Percentiles rank a stretch among this genome's conserved stretches.
Evolutionary conservation across 2,797 vertebrate genomes (phyloP).

Genomic region (Cynodonichthys magdalenae): DNA sequence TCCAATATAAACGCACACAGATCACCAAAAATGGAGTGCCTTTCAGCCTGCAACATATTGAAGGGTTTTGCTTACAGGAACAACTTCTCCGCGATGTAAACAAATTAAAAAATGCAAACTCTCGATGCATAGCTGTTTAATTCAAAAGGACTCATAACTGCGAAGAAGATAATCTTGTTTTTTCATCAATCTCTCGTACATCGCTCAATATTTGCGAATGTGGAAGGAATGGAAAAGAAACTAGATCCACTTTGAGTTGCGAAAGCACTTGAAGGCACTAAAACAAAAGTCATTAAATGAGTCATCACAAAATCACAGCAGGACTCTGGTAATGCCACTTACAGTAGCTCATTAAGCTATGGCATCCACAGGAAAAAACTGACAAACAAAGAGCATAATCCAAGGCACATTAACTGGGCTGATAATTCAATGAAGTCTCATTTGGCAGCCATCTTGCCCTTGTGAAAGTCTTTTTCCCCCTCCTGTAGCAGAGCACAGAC

Average conservation of each 20-base stretch:
- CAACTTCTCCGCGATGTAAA: conserved; percentile 30
- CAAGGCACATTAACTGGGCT: conserved; percentile 81
- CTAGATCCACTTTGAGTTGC: conserved; percentile 55
- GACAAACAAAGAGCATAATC: conserved; percentile 81
- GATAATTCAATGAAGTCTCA: conserved; percentile 99
- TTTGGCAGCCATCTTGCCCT: conserved; percentile 96
- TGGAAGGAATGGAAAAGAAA: conserved; percentile 23
- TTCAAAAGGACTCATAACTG: conserved; percentile 21
- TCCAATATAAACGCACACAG: conserved; percentile 64
- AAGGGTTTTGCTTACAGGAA: conserved; percentile 50
- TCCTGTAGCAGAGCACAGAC: conserved; percentile 61
- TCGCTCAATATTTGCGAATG: conserved; percentile 47
- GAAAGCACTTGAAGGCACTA: conserved; percentile 75
- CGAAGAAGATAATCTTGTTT: conserved; percentile 8
- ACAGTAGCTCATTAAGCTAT: conserved; percentile 82
- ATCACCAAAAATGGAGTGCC: conserved; percentile 55
- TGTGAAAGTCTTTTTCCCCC: conserved; percentile 92
- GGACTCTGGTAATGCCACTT: conserved; percentile 80
- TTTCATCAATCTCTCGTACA: conserved; percentile 17
- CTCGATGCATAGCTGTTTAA: conserved; percentile 20
- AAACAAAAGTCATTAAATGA: conserved; percentile 82
- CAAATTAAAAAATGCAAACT: conserved; percentile 10
- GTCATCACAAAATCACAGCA: conserved; percentile 82
- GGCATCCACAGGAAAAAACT: conserved; percentile 76
- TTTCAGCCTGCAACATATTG: conserved; percentile 46